A percentile compares a stretch with the other conserved stretches of the same genome.
phyloP scores from a whole-genome alignment of 2,888 invertebrate species.

The Chalcis sispes region DNA sequence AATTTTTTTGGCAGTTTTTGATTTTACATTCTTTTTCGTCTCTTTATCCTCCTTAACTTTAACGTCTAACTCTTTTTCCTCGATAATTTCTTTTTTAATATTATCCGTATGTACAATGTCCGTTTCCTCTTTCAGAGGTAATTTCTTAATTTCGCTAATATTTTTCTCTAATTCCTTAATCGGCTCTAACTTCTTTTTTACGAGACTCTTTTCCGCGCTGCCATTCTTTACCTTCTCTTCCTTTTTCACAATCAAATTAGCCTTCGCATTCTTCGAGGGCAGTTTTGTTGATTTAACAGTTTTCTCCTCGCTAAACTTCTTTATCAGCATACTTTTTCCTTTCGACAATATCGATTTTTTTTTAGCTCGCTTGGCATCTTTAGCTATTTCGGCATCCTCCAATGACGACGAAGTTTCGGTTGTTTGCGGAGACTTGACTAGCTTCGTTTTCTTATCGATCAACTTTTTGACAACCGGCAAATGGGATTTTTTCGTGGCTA shows the following conservation, averaged over 20 bases:
- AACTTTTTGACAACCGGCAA: constrained; percentile 69
- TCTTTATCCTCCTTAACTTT: constrained; percentile 63
- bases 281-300: constrained; percentile 64
- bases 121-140: constrained; percentile 53
- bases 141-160: constrained; percentile 61
- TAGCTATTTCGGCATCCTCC: constrained; percentile 21
- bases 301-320: constrained; percentile 69
- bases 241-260: constrained; percentile 64
- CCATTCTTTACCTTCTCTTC: constrained; percentile 68
- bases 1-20: constrained; percentile 45
- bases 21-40: constrained; percentile 61
- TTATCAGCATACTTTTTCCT: constrained; percentile 66
- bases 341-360: constrained; percentile 66
- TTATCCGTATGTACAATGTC: constrained; percentile 53
- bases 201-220: constrained; percentile 64
- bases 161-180: constrained; percentile 65
- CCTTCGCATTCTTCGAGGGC: constrained; percentile 66
- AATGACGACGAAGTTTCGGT: constrained; percentile 6
- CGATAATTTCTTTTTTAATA: constrained; percentile 70
- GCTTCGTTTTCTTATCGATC: constrained; percentile 71
- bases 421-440: constrained; percentile 65
- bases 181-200: constrained; percentile 65
- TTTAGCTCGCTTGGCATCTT: constrained; percentile 62
- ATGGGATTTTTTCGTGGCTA: constrained; percentile 68
- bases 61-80: constrained; percentile 61